Evolutionary conservation across 2,888 invertebrate genomes (phyloP).

Genomic region (Corbicula japonica): DNA sequence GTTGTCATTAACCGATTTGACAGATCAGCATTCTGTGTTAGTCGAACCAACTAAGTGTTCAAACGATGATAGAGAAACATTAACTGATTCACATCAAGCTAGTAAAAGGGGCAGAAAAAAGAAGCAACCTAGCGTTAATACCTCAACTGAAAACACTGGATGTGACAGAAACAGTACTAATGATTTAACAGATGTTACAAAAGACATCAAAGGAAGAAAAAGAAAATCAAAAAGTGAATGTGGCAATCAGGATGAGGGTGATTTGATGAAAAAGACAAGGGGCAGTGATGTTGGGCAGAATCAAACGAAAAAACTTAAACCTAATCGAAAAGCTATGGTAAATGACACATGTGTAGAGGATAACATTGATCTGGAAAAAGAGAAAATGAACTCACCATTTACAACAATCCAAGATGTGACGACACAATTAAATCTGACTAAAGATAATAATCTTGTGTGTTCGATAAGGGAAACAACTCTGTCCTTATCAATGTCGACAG

Average conservation of each 20-base stretch:
- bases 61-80: conserved; percentile 39
- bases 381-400: too few relatives aligned
- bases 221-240: conserved; percentile 11
- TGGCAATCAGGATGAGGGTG: background rate
- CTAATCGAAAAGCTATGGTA: too few relatives aligned
- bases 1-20: conserved; percentile 65
- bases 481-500: conserved; percentile 74
- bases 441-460: conserved; percentile 50
- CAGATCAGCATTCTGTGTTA: conserved; percentile 66
- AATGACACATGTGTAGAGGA: conserved; percentile 50
- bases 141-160: background rate
- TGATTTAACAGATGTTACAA: conserved; percentile 7
- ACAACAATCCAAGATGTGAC: conserved; percentile 45
- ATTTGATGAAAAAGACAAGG: background rate
- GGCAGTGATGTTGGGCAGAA: background rate
- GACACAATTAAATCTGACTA: conserved; percentile 57
- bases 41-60: conserved; percentile 68
- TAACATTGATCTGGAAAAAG: too few relatives aligned
- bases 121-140: conserved; percentile 10
- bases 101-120: conserved; percentile 20
- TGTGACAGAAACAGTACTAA: background rate
- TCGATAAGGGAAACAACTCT: conserved; percentile 66
- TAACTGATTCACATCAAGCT: conserved; percentile 13
- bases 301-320: too few relatives aligned
- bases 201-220: conserved; percentile 23